phyloP scores from a whole-genome alignment of 2,888 invertebrate species.

The Cancer borealis region DNA sequence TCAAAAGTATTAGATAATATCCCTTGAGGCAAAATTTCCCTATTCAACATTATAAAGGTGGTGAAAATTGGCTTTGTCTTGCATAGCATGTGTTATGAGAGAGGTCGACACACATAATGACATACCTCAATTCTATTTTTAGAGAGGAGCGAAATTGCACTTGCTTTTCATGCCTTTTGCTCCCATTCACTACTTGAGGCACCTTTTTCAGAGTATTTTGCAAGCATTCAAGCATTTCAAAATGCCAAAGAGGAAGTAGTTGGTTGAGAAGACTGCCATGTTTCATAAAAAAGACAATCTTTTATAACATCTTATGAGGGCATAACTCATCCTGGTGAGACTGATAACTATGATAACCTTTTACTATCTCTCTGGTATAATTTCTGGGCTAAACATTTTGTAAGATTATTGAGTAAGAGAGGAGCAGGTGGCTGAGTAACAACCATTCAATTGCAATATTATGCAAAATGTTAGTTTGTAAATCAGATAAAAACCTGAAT shows the following conservation, averaged over 20 bases:
- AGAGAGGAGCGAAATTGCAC: not conserved
- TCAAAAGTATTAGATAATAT: too few species aligned
- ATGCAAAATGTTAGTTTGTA: too few species aligned
- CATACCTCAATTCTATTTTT: not conserved
- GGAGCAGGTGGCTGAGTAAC: too few species aligned
- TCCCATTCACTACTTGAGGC: constrained; percentile 30
- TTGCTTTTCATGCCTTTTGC: not conserved
- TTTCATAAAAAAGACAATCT: not conserved
- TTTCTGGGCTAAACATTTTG: too few species aligned
- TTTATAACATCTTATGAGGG: not conserved
- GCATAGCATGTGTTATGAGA: not conserved
- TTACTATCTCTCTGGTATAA: too few species aligned
- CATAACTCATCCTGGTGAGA: too few species aligned
- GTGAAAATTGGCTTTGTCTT: not conserved
- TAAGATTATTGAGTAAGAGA: too few species aligned
- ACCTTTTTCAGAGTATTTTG: not conserved
- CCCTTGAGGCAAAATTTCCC: constrained; percentile 23
- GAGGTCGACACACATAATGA: not conserved
- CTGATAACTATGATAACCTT: too few species aligned
- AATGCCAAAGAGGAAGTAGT: constrained; percentile 20
- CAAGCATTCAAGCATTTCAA: constrained; percentile 17
- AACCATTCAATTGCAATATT: too few species aligned
- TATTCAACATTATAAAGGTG: constrained; percentile 5
- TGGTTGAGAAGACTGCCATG: not conserved
- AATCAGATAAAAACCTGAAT: too few species aligned